Evolutionary conservation across 2,797 vertebrate species (phyloP), one percentile per base, ranked within the genome.

Genomic region (Cichlasoma orientale): DNA sequence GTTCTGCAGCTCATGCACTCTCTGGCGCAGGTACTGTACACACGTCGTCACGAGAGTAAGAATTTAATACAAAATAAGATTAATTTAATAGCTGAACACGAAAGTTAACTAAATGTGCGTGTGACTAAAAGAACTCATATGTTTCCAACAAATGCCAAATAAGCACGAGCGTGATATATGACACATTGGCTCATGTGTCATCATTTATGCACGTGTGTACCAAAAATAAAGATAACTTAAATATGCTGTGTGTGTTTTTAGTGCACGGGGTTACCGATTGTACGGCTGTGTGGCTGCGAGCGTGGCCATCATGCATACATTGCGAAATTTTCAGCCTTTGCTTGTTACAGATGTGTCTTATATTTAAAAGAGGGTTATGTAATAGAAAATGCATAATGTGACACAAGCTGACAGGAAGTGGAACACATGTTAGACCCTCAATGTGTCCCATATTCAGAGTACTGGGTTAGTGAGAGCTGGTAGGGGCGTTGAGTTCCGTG

Each of bases 381-480:
- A 68, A 87, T 59, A 9, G 14, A 63, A 61, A 76, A 50, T 74
- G 63, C 36, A 80, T 25, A 77, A 68, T 52, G 52, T 75, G 54
- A 78, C 72, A 77, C 70, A 77, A 33, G 74, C 27, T 71, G 77
- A 86, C 75, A 83, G 79, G 79, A 89, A 80, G 75, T 75, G 54
- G 77, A 74, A 71, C 66, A 74, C 61, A 74, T 1, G 1, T 29
- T 33, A 59, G 47, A 54, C 52, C 53, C 55, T 76, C 38, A 72
- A 25, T 72, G 83, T 79, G 77, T 85, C 74, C 80, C 79, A 84
- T 82, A 85, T 89, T 87, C 79, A 61, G n/a, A 70, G 79, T 38
- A 61, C 74, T 80, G 75, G 78, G 68, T 56, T 70, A 47, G 61
- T 66, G 31, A 59, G 55, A 79, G 74, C 61, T 78, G 74, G 57